Evolutionary conservation across 2,888 invertebrate genomes (phyloP).

Genomic region (Drosophila diplacantha): DNA sequence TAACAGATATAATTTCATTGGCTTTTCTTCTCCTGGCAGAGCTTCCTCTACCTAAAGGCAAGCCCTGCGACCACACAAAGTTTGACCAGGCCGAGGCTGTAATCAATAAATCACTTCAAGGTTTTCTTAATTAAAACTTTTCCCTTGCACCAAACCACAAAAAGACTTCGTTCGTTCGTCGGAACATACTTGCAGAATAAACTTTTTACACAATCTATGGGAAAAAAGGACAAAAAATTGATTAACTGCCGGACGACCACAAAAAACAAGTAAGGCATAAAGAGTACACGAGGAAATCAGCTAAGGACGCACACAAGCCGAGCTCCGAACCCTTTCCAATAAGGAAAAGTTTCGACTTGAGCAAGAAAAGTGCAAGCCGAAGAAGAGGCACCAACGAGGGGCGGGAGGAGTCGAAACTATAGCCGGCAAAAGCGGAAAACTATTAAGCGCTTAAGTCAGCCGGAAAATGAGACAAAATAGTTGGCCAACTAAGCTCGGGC

Average conservation of each 20-base stretch:
- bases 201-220: conserved; percentile 35
- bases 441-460: conserved; percentile 76
- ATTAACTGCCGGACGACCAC: conserved; percentile 65
- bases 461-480: conserved; percentile 77
- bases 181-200: conserved; percentile 61
- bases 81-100: conserved; percentile 46
- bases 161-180: conserved; percentile 23
- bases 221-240: conserved; percentile 59
- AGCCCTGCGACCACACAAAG: conserved; percentile 30
- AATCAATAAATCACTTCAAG: conserved; percentile 77
- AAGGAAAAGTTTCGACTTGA: conserved; percentile 55
- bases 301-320: conserved; percentile 35
- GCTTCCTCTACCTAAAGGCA: conserved; percentile 2
- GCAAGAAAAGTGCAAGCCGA: conserved; percentile 54
- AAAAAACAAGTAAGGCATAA: conserved; percentile 45
- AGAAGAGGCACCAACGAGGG: conserved; percentile 22
- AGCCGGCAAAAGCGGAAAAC: conserved; percentile 62
- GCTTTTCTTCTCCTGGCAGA: conserved; percentile 21
- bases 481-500: conserved; percentile 50
- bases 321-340: conserved; percentile 52
- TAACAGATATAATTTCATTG: conserved; percentile 44
- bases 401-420: conserved; percentile 39
- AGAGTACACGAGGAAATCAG: conserved; percentile 8
- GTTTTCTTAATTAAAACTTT: conserved; percentile 77
- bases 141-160: conserved; percentile 60